These are phyloP conservation scores for Campylomormyrus tamandua DNA, from an alignment of 2,113 vertebrate species.

Conservation along the genomic window DNA sequence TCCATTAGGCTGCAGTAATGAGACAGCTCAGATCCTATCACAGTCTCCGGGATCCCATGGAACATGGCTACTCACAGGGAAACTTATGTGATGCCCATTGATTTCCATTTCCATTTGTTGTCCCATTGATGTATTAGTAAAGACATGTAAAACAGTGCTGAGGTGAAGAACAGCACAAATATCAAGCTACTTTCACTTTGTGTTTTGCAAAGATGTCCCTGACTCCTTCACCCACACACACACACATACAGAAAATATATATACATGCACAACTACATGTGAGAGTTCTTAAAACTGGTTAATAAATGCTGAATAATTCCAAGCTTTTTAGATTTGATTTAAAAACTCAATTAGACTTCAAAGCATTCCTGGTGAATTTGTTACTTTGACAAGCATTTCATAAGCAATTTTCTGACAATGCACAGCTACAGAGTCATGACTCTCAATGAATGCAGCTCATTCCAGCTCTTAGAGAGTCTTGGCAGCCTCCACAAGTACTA, in stretches of 20 bases:
- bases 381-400: neutral
- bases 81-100: neutral
- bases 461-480: neutral
- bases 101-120: too few relatives aligned
- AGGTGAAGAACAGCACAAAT: neutral
- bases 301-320: neutral
- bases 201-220: neutral
- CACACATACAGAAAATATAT: neutral
- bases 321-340: neutral
- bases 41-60: neutral
- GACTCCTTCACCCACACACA: neutral
- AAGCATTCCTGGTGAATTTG: neutral
- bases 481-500: neutral
- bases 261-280: neutral
- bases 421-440: neutral
- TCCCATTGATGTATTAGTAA: neutral
- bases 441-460: neutral
- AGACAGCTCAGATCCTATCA: neutral
- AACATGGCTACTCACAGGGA: neutral
- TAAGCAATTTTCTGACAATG: neutral
- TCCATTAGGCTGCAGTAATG: slow-evolving; percentile 17
- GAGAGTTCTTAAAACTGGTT: neutral
- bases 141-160: slow-evolving; percentile 1
- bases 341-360: neutral
- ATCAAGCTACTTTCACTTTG: neutral